Evolutionary conservation across 2,888 invertebrate genomes (phyloP), one percentile per base, ranked within the genome.

Genomic region (Punctoribates punctum): DNA sequence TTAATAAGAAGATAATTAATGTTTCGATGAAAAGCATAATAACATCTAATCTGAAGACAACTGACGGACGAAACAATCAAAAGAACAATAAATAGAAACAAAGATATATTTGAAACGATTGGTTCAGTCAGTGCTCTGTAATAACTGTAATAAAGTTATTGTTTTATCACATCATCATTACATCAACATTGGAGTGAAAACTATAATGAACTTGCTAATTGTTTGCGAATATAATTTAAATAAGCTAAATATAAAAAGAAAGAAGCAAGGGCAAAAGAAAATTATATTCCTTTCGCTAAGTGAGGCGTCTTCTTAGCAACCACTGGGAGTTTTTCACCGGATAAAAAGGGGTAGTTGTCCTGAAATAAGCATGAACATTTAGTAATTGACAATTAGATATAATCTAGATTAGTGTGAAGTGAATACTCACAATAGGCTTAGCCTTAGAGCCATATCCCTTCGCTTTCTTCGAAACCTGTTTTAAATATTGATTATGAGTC

Each of bases 251-350:
- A 20, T 54, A 23, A 20, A 6, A 23, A 20, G n/a, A 9, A 9
- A 54, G 1, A 54, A 54, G 6, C 4, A 13, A 9, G n/a, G 5
- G 6, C 5, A 20, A 20, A n/a, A 20, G n/a, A 2, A 20, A 34
- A 34, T 65, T 65, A 65, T 34, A 65, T 65, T 23, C 38, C 38
- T 73, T 75, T 75, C 25, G 75, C 70, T 17, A 48, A 25, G 42
- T 75, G 77, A 23, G 90, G 90, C 81, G 94, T 93, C 85, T 96
- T 96, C 85, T 96, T 96, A 76, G 96, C 95, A 54, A 94, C 94
- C 79, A 94, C 91, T 13, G 94, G 94, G 79, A 95, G 86, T 81
- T 91, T 91, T 82, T 93, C 92, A 54, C 94, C 95, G 81, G 87
- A 87, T 81, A 95, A 86, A 83, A 88, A 96, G 13, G 95, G 95